Base-by-base conservation (phyloP, 35 echinoderm and acorn worm genomes). In the Chiridota heheva region DNA sequence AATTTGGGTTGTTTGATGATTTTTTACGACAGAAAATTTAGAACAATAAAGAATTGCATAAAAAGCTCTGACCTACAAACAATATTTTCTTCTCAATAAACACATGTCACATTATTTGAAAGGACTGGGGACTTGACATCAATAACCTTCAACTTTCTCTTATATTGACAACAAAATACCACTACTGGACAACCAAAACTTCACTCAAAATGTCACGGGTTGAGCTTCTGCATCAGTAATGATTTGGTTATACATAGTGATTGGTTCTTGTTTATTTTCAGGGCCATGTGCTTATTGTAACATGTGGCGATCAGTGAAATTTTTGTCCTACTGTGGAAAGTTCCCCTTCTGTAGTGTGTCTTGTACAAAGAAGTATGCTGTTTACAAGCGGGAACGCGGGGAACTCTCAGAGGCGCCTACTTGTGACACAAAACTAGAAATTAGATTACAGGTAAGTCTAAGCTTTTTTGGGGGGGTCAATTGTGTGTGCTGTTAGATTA, bases 281-380 rank as follows among this genome's bases (percentile, higher is more conserved):
- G 92, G 92, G 64, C 92, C 92, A 13, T 96, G 92, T 61, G 81
- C 92, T 2, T 96, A 96, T 55, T 96, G 92, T 72, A 90, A 72
- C 77, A 84, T 96, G 87, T 96, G 92, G 92, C 82, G 92, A 24
- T 68, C 81, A 20, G 89, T 96, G 17, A 63, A 70, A 36, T 96
- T 77, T 77, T 84, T 96, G 75, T 96, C 92, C 32, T 90, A 96
- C 82, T 96, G 92, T 73, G 82, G 92, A 2, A 82, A 75, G 42
- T 96, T 84, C 87, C 92, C 86, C 39, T 96, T 96, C 87, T 96
- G 92, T 42, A 96, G 92, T 82, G 92, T 96, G 36, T 73, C 51
- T 41, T 96, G 92, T 66, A 96, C 92, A 15, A 96, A 96, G 69
- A 96, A 96, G 39, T 96, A 90, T 90, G 86, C 92, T 5, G 92